Base-by-base conservation (phyloP, 2,113 vertebrate species). In the Trachemys scripta region DNA sequence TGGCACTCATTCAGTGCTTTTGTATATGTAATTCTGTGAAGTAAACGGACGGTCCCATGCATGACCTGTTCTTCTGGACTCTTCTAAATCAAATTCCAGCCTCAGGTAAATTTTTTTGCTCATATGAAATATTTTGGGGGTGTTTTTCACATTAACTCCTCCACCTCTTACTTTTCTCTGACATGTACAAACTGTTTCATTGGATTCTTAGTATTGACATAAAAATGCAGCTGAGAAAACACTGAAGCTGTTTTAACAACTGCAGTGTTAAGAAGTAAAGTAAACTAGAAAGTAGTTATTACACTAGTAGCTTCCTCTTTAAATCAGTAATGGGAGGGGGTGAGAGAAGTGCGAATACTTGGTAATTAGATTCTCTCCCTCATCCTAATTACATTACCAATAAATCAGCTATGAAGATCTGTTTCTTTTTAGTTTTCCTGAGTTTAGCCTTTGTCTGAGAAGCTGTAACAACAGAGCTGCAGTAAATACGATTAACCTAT, bases 31-130 rank as follows among this genome's bases (percentile, higher is more conserved):
- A 95, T 85, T 54, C 98, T 93, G 96, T 89, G 95, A 97, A 91
- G 42, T 2, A 16, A 78, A 97, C 98, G 98, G 96, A 90, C 91
- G 98, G 97, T 97, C 97, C 97, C 96, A 97, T 87, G 97, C 97
- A 96, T 98, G 98, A 98, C 98, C 98, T 98, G 98, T 98, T 99
- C 92, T 96, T 98, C 97, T 98, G 97, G 97, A 97, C 98, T 97
- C 93, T 94, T 84, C 86, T 93, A 94, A 96, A 93, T 76, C 95
- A 82, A 27, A 35, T 25, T 86, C 62, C 89, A 96, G 93, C 94
- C 83, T 92, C 90, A 29, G 90, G 80, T 96, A 90, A 87, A 90
- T 96, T 94, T 92, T 51, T 96, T 84, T 89, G 29, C 88, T 97
- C 80, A 54, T 84, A 88, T 88, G 54, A 94, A 94, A 95, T 84